Evolutionary conservation across 2,888 invertebrate species (phyloP).

Genomic region (Meteorus colon): DNA sequence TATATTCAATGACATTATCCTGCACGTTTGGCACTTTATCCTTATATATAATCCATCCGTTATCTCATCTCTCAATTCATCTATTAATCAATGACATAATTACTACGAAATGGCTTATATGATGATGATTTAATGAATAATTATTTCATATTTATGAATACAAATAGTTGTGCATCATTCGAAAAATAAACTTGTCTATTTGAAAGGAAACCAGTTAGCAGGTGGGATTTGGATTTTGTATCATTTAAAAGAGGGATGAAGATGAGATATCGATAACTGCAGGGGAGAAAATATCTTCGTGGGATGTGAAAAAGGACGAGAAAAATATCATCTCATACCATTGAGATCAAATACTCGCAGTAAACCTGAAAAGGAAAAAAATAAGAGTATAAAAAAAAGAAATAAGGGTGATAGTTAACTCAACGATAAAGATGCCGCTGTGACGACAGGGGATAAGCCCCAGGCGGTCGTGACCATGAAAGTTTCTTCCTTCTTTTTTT

Average conservation of each 20-base stretch:
- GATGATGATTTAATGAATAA: not conserved
- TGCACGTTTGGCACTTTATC: not conserved
- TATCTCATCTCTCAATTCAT: not conserved
- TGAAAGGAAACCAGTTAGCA: not conserved
- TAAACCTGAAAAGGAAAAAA: not conserved
- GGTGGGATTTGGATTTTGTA: not conserved
- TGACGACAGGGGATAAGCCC: conserved; percentile 19
- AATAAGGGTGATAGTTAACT: conserved; percentile 24
- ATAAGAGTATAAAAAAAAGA: conserved; percentile 1
- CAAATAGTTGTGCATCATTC: not conserved
- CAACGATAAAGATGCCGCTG: conserved; percentile 21
- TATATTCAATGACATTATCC: conserved; percentile 31
- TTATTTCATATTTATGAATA: not conserved
- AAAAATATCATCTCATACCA: conserved; percentile 22
- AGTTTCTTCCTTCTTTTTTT: not conserved
- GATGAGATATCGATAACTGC: conserved; percentile 23
- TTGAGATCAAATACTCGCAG: conserved; percentile 17
- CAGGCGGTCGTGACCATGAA: not conserved
- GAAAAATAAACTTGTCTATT: not conserved
- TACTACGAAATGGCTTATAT: not conserved
- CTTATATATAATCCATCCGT: not conserved
- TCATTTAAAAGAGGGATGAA: conserved; percentile 1
- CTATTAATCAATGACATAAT: not conserved
- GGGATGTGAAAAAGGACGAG: not conserved
- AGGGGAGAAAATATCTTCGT: not conserved